Conservation (phyloP, 2,797 vertebrate species). For the Eospalax fontanierii region DNA sequence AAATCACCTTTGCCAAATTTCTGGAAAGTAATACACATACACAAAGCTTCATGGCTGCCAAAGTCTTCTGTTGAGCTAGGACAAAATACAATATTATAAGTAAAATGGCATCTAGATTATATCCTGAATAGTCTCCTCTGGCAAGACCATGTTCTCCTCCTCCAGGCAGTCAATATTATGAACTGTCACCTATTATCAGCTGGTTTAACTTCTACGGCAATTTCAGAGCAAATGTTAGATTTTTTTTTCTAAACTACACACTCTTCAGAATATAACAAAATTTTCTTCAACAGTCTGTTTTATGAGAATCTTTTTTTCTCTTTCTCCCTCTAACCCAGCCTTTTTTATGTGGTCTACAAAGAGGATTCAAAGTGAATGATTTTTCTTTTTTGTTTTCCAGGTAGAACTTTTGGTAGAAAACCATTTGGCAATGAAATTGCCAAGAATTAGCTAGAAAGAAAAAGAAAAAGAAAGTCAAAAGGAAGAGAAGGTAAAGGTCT, state of each 20-base stretch:
- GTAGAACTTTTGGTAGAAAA: constrained; percentile 30
- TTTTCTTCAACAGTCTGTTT: constrained; percentile 16
- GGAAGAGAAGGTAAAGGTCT: constrained; percentile 6
- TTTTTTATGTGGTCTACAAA: not conserved
- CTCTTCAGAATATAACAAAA: not conserved
- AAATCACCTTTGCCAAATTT: constrained; percentile 64
- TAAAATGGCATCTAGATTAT: constrained; percentile 11
- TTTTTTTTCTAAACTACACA: not conserved
- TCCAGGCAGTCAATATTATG: not conserved
- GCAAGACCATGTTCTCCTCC: not conserved
- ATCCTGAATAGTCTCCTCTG: not conserved
- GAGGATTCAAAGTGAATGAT: not conserved
- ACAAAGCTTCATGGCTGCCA: constrained; percentile 47
- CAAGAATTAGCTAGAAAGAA: constrained; percentile 9
- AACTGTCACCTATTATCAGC: not conserved
- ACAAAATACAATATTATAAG: constrained; percentile 34
- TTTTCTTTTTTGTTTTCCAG: constrained; percentile 19
- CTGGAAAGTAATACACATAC: constrained; percentile 53
- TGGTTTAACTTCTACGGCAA: constrained; percentile 44
- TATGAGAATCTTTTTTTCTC: not conserved
- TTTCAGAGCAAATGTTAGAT: not conserved
- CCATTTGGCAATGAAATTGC: not conserved
- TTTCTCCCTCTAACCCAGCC: not conserved
- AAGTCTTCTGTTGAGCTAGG: constrained; percentile 42
- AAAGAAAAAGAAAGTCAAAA: not conserved